Evolutionary conservation across 2,797 vertebrate species (phyloP), one percentile per base, ranked within the genome.

Genomic region (Notolepis coatsorum): DNA sequence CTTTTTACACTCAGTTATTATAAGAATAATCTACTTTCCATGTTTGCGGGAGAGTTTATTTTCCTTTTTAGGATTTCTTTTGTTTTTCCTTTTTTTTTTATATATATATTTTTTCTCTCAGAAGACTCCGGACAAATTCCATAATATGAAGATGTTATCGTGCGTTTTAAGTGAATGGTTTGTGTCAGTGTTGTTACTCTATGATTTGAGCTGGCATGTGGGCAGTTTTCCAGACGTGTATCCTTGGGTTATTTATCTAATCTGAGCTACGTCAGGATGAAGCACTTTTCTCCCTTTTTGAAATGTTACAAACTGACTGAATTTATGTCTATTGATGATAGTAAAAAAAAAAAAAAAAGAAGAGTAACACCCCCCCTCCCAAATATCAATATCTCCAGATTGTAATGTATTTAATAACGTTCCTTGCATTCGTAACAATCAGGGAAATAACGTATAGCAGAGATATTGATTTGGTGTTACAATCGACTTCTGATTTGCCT

Each of bases 371-470:
- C 72, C 84, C 76, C 53, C 71, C 72, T 83, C 76, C 53, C 80
- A 80, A 88, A 84, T 77, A 79, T 81, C 62, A 35, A 2, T 38
- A 77, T 81, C 53, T 78, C 61, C 69, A 84, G 54, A 72, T 77
- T 79, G 59, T 61, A 73, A 75, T 73, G 48, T 90, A 87, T 91
- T 89, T 88, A 89, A 89, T 70, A 77, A 79, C 65, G 48, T 68
- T 88, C 77, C 79, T 88, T 91, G 90, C 81, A 91, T 91, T 85
- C 63, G 78, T 87, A 77, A 89, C 87, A 92, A 91, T 93, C 88
- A 86, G 88, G 86, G 86, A 84, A 79, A 55, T 61, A 79, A 78
- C 81, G 59, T 88, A 68, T 73, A 79, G 61, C 75, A 71, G 77
- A 90, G 77, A 86, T 91, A 86, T 84, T 81, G 77, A 81, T 75